These are phyloP conservation scores for Yponomeuta evonymella DNA, from an alignment of 2,888 invertebrate species.

Conservation along the genomic window DNA sequence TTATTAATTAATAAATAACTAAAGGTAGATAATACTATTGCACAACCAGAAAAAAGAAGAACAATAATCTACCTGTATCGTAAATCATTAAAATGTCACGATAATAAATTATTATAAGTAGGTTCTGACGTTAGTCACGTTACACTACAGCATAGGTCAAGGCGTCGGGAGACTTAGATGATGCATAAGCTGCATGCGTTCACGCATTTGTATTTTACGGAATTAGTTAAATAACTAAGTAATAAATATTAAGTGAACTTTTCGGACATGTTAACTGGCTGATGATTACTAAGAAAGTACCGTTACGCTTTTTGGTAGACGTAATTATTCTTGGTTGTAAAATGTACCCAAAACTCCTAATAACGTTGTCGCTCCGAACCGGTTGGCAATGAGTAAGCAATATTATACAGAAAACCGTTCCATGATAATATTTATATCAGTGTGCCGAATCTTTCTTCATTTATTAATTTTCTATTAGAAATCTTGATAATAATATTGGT, in stretches of 20 bases:
- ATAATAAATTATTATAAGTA: neutral
- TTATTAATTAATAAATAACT: too few relatives aligned
- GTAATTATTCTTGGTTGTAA: neutral
- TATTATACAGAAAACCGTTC: neutral
- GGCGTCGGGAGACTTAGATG: neutral
- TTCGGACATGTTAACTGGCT: neutral
- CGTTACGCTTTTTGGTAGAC: neutral
- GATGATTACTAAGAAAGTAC: neutral
- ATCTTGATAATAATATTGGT: neutral
- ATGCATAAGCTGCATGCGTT: neutral
- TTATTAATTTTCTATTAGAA: constrained; percentile 1
- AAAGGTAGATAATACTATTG: too few relatives aligned
- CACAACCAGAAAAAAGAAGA: too few relatives aligned
- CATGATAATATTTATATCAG: constrained; percentile 31
- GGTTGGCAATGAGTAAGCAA: constrained; percentile 1
- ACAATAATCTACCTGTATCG: too few relatives aligned
- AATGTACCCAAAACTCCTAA: neutral
- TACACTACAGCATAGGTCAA: neutral
- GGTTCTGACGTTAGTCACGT: neutral
- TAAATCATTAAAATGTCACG: neutral
- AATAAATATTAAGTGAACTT: neutral
- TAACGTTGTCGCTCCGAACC: neutral
- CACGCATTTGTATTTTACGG: neutral
- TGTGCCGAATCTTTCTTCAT: constrained; percentile 33
- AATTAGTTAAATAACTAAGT: neutral